phyloP scores from a whole-genome alignment of 2,888 invertebrate genomes.

The Acanthosepion esculentum region DNA sequence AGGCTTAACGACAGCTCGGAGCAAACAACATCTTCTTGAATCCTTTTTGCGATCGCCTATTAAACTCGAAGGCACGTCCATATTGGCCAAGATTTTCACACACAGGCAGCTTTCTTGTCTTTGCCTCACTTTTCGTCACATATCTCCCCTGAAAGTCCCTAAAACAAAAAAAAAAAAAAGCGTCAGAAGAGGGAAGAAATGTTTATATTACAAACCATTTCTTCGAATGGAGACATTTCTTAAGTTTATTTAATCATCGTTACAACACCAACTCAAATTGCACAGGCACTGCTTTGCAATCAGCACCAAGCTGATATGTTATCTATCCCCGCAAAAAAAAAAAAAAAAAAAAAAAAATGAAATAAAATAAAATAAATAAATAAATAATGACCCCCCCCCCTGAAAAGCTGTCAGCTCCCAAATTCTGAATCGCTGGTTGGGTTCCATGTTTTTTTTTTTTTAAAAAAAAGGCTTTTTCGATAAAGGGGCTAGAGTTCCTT shows the following conservation, averaged over 20 bases:
- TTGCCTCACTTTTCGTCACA: neutral
- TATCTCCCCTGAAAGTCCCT: no score
- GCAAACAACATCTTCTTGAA: neutral
- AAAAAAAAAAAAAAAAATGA: no score
- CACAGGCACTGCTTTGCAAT: neutral
- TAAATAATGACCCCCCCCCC: no score
- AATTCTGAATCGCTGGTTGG: no score
- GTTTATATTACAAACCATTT: neutral
- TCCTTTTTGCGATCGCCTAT: neutral
- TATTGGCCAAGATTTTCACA: neutral
- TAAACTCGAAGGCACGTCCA: neutral
- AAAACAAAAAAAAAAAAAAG: no score
- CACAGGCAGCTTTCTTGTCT: neutral
- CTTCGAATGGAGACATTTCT: neutral
- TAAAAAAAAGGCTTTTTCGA: no score
- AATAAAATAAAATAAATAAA: no score
- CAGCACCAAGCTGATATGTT: no score
- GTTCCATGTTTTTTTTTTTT: no score
- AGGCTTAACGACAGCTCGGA: neutral
- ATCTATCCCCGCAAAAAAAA: no score
- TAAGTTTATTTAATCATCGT: neutral
- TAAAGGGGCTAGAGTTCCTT: no score
- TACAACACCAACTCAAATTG: neutral
- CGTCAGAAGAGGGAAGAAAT: neutral
- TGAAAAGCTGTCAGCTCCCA: no score